Evolutionary conservation across 2,113 vertebrate species (phyloP).

Genomic region (Tupaia chinensis): DNA sequence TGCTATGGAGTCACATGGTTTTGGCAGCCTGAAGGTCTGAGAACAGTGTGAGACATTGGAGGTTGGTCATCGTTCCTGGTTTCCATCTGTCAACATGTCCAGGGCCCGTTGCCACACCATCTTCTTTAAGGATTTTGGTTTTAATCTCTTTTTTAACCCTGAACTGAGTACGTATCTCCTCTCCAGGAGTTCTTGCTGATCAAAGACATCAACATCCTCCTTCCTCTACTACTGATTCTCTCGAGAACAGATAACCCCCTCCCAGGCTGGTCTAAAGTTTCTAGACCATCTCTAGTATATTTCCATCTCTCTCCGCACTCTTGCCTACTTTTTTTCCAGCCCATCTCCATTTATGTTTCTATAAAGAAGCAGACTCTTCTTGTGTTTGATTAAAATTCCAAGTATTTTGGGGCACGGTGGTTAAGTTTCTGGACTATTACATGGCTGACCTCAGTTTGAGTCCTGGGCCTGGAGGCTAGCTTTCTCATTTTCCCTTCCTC

Average conservation of each 20-base stretch:
- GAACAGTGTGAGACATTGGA: not conserved
- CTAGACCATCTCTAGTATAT: not conserved
- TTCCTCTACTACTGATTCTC: not conserved
- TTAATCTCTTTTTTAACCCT: slow-evolving; percentile 52
- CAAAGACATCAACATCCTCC: slow-evolving; percentile 1
- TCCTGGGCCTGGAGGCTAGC: too few relatives aligned
- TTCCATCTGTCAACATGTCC: not conserved
- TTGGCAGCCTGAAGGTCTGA: not conserved
- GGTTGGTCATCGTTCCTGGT: not conserved
- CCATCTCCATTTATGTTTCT: not conserved
- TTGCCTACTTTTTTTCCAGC: not conserved
- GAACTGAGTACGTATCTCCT: not conserved
- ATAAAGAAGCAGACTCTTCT: not conserved
- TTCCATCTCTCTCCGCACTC: not conserved
- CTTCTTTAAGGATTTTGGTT: slow-evolving; percentile 53
- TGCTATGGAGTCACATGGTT: not conserved
- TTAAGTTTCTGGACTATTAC: too few relatives aligned
- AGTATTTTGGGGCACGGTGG: too few relatives aligned
- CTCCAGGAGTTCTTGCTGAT: slow-evolving; percentile 44
- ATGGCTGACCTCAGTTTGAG: too few relatives aligned
- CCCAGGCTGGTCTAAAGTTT: not conserved
- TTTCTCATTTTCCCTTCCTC: too few relatives aligned
- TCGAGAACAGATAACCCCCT: not conserved
- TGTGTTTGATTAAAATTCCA: not conserved
- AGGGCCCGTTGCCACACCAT: not conserved